Base-by-base conservation (phyloP, 2,888 invertebrate species). In the Melitaea athalia region DNA sequence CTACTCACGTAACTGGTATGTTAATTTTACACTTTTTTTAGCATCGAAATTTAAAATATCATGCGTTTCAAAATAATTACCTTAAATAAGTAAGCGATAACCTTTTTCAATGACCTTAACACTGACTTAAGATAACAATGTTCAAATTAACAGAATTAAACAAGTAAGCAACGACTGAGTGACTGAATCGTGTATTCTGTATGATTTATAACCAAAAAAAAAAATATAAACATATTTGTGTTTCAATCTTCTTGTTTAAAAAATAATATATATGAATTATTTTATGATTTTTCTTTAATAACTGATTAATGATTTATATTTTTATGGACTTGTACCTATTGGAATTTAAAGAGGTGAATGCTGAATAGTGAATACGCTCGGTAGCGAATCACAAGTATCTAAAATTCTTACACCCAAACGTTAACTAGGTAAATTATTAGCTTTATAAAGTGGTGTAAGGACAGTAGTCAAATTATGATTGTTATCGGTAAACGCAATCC, bases 401-500 rank as follows among this genome's bases (percentile, higher is more conserved):
- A 24, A 52, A 17, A 52, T 49, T n/a, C 47, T 49, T 49, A 5
- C 12, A 11, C 11, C 45, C 8, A 0, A 14, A 45, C 10, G 11
- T 45, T 49, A 49, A 49, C 47, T 17, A 8, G 17, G 24, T 17
- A 24, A 52, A n/a, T 15, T 15, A 12, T 15, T 15, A n/a, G 8
- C 11, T 57, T 57, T 57, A 38, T 42, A 57, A 57, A 42, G 8
- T 57, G 38, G 57, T 57, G 15, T 15, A 57, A 57, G 15, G 57
- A 57, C 57, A 57, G 33, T 52, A 63, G 55, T 63, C 24, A 64
- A 66, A 63, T 64, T 66, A 63, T 64, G 66, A 72, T 71, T 65
- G 50, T 68, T 67, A 72, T 75, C 65, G 59, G 14, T 17, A 33
- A 65, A 67, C 63, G 64, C 57, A 42, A 57, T 57, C 62, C 82